Evolutionary conservation across 2,888 invertebrate species (phyloP), one percentile per base, ranked within the genome.

Genomic region (Crioceris asparagi): DNA sequence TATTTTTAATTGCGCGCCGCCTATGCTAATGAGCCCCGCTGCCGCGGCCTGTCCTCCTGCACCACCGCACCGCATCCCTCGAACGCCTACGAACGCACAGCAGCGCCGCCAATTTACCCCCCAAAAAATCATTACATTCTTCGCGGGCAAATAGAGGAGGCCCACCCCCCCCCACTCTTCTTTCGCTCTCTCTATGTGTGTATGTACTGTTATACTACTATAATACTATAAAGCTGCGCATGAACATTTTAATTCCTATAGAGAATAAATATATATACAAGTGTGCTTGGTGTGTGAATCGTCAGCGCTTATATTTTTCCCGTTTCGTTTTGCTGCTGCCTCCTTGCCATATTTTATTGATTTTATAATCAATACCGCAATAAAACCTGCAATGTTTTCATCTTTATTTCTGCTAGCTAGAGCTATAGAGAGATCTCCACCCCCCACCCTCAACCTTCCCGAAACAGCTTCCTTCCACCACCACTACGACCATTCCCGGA

Each of bases 121-220:
- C 79, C 80, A 80, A 81, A 81, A 81, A 81, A 81, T 81, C 80
- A 81, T 81, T 81, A 81, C 79, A 79, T 79, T 70, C 70, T 71
- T 71, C 70, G 75, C 74, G 76, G 67, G n/a, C n/a, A n/a, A n/a
- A n/a, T n/a, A n/a, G 65, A 64, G 66, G 66, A 66, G n/a, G n/a
- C n/a, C n/a, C n/a, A n/a, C n/a, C n/a, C n/a, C n/a, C n/a, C n/a
- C n/a, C n/a, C n/a, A n/a, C n/a, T n/a, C n/a, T n/a, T n/a, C n/a
- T n/a, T n/a, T n/a, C n/a, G n/a, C n/a, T n/a, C n/a, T n/a, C n/a
- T n/a, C n/a, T n/a, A n/a, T n/a, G n/a, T n/a, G n/a, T n/a, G n/a
- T n/a, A n/a, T n/a, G n/a, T n/a, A n/a, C n/a, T n/a, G n/a, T n/a
- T n/a, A n/a, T n/a, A n/a, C n/a, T n/a, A n/a, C n/a, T n/a, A n/a